Evolutionary conservation across 2,888 invertebrate species (phyloP).

Genomic region (Lissonota sp.): DNA sequence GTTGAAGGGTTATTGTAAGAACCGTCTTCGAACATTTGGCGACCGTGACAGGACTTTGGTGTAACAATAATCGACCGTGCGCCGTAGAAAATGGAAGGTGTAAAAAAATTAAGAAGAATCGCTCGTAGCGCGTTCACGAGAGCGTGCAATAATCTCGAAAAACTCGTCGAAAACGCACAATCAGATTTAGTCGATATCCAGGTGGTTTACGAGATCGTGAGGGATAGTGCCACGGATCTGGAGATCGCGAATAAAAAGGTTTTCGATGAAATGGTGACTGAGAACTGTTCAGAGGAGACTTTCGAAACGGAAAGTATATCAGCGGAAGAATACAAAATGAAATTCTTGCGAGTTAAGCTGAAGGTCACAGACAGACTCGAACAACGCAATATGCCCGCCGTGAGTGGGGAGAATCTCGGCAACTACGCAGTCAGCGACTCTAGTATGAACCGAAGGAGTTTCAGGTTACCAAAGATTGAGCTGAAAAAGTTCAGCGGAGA

Average conservation of each 20-base stretch:
- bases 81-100: conserved; percentile 6
- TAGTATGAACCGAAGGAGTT: background rate
- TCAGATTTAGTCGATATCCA: conserved; percentile 4
- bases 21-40: conserved; percentile 14
- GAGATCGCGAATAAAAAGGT: conserved; percentile 13
- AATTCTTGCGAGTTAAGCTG: conserved; percentile 27
- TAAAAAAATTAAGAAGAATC: conserved; percentile 4
- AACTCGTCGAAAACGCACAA: conserved; percentile 5
- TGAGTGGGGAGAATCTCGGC: too few species aligned
- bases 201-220: conserved; percentile 14
- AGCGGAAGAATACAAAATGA: too few species aligned
- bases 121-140: conserved; percentile 9
- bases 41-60: conserved; percentile 12
- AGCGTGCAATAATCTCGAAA: conserved; percentile 11
- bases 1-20: conserved; percentile 11
- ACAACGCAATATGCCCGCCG: too few species aligned
- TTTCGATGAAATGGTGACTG: conserved; percentile 2
- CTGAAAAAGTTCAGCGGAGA: too few species aligned
- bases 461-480: conserved; percentile 52
- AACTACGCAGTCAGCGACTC: too few species aligned
- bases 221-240: conserved; percentile 6
- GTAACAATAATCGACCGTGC: conserved; percentile 11
- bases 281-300: background rate
- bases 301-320: too few species aligned
- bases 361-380: too few species aligned